Conservation (phyloP, 2,797 vertebrate species). For the Cryptoblepharus egeriae region DNA sequence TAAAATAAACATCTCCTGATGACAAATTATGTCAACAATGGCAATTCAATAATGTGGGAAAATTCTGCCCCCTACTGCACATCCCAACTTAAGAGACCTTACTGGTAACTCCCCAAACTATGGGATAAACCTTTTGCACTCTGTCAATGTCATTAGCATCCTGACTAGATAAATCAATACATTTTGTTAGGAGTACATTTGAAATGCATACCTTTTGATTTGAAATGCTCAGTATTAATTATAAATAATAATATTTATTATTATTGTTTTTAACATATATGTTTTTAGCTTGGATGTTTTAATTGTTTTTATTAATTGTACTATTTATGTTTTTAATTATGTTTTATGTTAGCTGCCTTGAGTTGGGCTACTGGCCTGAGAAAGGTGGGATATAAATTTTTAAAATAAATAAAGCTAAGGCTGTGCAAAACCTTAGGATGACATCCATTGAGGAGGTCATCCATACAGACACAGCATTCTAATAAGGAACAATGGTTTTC, state of each 20-base stretch:
- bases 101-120: not conserved
- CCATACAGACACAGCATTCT: too few species aligned
- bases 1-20: constrained; percentile 53
- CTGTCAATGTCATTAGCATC: not conserved
- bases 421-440: not conserved
- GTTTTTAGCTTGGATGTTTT: too few species aligned
- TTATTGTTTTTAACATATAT: too few species aligned
- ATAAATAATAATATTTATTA: too few species aligned
- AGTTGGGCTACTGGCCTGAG: too few species aligned
- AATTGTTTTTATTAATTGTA: too few species aligned
- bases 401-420: too few species aligned
- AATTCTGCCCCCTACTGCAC: constrained; percentile 78
- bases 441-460: not conserved
- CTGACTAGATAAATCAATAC: constrained; percentile 14
- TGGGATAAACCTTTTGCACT: not conserved
- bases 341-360: too few species aligned
- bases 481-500: not conserved
- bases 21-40: constrained; percentile 57
- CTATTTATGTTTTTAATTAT: too few species aligned
- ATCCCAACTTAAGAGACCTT: constrained; percentile 42
- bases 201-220: not conserved
- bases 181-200: constrained; percentile 11
- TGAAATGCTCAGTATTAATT: not conserved
- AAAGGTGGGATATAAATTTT: too few species aligned
- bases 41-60: constrained; percentile 68